These are phyloP conservation scores for Tychaedon coryphoeus DNA, from an alignment of 2,113 vertebrate genomes.

Conservation along the genomic window DNA sequence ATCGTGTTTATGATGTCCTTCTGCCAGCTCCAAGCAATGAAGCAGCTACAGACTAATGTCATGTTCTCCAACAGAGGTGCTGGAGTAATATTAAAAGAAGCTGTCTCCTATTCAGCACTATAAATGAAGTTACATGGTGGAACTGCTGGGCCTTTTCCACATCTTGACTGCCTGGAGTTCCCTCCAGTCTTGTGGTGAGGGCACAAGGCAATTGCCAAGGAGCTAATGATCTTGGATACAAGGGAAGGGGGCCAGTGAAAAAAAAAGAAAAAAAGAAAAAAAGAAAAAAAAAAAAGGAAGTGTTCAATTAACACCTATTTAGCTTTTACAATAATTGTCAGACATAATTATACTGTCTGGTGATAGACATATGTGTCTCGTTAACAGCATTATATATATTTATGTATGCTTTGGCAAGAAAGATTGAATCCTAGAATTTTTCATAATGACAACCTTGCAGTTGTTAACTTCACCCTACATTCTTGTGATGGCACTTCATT, in stretches of 20 bases:
- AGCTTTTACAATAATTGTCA: not conserved
- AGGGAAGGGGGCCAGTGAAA: not conserved
- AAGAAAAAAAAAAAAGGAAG: not conserved
- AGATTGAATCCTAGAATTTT: not conserved
- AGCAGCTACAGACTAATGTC: not conserved
- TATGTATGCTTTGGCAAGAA: conserved; percentile 39
- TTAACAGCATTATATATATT: not conserved
- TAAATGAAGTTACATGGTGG: not conserved
- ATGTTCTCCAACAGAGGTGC: not conserved
- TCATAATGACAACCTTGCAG: not conserved
- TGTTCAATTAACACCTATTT: conserved; percentile 11
- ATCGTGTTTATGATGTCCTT: not conserved
- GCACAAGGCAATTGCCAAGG: not conserved
- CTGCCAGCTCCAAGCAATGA: not conserved
- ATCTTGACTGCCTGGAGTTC: not conserved
- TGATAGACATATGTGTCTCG: not conserved
- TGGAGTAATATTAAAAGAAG: not conserved
- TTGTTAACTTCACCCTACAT: conserved; percentile 36
- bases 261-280: not conserved
- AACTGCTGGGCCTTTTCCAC: not conserved
- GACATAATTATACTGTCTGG: not conserved
- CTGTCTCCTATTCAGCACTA: not conserved
- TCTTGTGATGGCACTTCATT: conserved; percentile 22
- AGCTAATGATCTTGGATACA: not conserved
- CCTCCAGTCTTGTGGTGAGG: not conserved